phyloP scores from a whole-genome alignment of 1,140 invertebrate genomes.

The Drosophila pseudoobscura region DNA sequence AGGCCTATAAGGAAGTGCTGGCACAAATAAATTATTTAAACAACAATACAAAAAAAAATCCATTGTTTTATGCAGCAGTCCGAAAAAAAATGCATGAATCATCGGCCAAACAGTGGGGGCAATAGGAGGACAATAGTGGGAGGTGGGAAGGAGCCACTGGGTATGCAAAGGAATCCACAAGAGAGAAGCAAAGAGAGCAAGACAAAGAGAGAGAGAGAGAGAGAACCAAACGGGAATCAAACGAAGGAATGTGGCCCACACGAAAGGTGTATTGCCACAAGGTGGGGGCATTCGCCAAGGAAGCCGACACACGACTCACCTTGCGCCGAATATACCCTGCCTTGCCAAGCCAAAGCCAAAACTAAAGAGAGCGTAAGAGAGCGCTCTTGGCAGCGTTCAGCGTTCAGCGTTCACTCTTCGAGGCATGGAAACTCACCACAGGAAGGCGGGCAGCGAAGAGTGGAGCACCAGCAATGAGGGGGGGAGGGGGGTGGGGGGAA shows the following conservation, averaged over 20 bases:
- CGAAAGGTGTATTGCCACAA: too few species aligned
- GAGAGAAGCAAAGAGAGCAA: slow-evolving; percentile 10
- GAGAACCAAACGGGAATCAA: slow-evolving; percentile 25
- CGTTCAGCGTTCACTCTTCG: slow-evolving; percentile 6
- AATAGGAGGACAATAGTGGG: neutral
- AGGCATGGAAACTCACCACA: slow-evolving; percentile 29
- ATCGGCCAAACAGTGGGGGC: slow-evolving; percentile 33
- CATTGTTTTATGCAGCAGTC: slow-evolving; percentile 59
- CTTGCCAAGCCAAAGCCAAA: slow-evolving; percentile 4
- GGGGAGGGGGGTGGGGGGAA: too few species aligned
- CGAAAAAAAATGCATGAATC: slow-evolving; percentile 69
- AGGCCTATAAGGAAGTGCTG: slow-evolving; percentile 40
- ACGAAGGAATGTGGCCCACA: slow-evolving; percentile 40
- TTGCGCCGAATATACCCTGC: too few species aligned
- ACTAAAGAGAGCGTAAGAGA: slow-evolving; percentile 20
- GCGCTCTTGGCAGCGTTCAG: neutral
- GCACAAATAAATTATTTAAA: slow-evolving; percentile 49
- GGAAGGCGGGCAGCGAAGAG: neutral
- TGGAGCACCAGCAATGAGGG: too few species aligned
- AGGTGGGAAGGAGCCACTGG: slow-evolving; percentile 11
- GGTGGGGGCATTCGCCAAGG: too few species aligned
- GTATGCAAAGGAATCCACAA: slow-evolving; percentile 61
- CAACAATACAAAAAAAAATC: slow-evolving; percentile 36
- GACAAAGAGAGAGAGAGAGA: slow-evolving; percentile 1
- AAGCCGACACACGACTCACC: too few species aligned